A percentile compares a stretch with the other conserved stretches of the same genome.
These are phyloP conservation scores for Crocodylus rhombifer DNA, from an alignment of 2,797 vertebrate genomes.

Conservation along the genomic window DNA sequence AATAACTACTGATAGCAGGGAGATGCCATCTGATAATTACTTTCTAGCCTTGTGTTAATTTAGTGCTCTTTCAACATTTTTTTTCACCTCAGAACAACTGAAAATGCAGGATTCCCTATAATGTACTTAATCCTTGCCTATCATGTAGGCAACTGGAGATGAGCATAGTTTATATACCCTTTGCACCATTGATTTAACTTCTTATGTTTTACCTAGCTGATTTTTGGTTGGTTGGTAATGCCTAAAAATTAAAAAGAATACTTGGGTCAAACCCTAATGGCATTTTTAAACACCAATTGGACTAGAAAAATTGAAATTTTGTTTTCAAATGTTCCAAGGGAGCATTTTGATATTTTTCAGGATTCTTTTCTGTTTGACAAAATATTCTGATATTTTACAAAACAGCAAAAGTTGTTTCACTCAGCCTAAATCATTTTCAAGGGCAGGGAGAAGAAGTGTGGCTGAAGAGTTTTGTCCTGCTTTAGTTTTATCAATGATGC, in stretches of 20 bases:
- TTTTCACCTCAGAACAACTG: neutral
- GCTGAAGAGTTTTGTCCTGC: neutral
- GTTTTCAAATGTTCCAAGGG: too few relatives aligned
- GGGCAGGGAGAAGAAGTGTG: neutral
- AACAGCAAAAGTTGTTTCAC: too few relatives aligned
- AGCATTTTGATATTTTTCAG: too few relatives aligned
- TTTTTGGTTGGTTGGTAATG: too few relatives aligned
- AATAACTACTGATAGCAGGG: neutral
- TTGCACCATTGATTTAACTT: neutral
- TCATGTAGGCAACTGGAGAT: neutral
- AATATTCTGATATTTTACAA: too few relatives aligned
- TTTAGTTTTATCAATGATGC: constrained; percentile 8
- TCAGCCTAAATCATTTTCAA: too few relatives aligned
- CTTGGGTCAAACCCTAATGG: too few relatives aligned
- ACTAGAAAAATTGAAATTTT: too few relatives aligned
- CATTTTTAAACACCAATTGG: too few relatives aligned
- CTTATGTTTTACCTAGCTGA: neutral
- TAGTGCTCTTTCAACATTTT: neutral
- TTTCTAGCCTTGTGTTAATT: neutral
- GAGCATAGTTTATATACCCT: neutral
- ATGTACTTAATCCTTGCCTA: neutral
- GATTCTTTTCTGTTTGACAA: too few relatives aligned
- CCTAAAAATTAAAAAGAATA: too few relatives aligned
- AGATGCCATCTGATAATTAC: neutral
- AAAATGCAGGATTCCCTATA: neutral